These are phyloP conservation scores for Drosophila greeni DNA, from an alignment of 2,888 invertebrate species.

Conservation along the genomic window DNA sequence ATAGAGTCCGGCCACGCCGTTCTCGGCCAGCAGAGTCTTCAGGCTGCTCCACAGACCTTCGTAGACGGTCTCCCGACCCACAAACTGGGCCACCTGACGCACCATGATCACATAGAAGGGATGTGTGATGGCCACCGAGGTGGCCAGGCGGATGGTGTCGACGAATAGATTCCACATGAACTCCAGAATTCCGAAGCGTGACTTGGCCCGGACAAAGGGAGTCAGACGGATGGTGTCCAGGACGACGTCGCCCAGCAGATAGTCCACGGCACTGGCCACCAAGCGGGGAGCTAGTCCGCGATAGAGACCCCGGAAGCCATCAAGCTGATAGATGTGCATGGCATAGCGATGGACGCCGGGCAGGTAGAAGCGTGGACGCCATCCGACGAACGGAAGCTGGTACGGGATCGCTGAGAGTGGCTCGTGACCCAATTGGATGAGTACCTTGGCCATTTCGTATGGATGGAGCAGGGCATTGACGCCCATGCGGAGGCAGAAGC, in stretches of 20 bases:
- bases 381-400: conserved; percentile 23
- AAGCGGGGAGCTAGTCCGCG: conserved; percentile 47
- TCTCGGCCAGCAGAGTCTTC: neutral
- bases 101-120: conserved; percentile 57
- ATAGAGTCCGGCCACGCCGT: conserved; percentile 45
- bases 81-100: conserved; percentile 61
- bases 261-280: conserved; percentile 3
- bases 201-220: neutral
- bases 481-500: conserved; percentile 44
- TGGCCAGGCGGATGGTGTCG: conserved; percentile 33
- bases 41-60: conserved; percentile 19
- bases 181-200: neutral
- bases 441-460: conserved; percentile 44
- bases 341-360: conserved; percentile 52
- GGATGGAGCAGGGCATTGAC: conserved; percentile 45
- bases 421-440: conserved; percentile 61
- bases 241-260: conserved; percentile 20
- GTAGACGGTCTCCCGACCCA: conserved; percentile 47
- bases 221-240: conserved; percentile 21
- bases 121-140: conserved; percentile 48
- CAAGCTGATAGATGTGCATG: conserved; percentile 38
- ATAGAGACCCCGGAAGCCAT: conserved; percentile 51
- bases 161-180: conserved; percentile 32
- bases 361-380: conserved; percentile 25
- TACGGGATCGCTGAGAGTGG: conserved; percentile 36